These are phyloP conservation scores for Dufourea novaeangliae DNA, from an alignment of 1,140 invertebrate genomes.

Conservation along the genomic window DNA sequence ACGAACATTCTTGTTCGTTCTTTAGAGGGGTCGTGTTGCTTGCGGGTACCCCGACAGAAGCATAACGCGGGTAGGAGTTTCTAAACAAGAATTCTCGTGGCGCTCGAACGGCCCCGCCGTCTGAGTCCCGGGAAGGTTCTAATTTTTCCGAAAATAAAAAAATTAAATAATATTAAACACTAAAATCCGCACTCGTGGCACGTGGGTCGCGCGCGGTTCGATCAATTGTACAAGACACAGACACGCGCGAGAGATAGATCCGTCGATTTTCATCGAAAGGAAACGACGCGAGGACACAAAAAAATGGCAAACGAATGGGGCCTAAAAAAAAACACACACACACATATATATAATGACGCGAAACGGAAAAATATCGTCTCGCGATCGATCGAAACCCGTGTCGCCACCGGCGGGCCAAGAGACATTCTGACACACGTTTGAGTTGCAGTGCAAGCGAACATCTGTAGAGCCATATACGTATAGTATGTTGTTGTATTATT, in stretches of 20 bases:
- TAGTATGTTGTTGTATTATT: conserved; percentile 82
- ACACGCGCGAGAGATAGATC: not conserved
- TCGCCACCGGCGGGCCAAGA: conserved; percentile 49
- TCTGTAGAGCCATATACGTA: conserved; percentile 83
- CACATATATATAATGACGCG: not conserved
- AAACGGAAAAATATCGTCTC: conserved; percentile 17
- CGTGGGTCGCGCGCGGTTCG: conserved; percentile 52
- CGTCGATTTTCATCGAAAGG: too few species aligned
- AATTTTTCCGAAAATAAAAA: conserved; percentile 72
- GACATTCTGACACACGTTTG: conserved; percentile 79
- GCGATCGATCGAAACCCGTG: conserved; percentile 44
- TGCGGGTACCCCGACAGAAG: conserved; percentile 80
- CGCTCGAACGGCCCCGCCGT: conserved; percentile 59
- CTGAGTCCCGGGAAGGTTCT: conserved; percentile 71
- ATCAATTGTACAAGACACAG: conserved; percentile 33
- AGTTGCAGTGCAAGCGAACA: conserved; percentile 83
- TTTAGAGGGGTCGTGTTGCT: conserved; percentile 70
- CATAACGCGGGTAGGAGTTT: conserved; percentile 82
- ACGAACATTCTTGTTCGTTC: conserved; percentile 47
- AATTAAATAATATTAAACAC: conserved; percentile 66
- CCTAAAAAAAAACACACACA: conserved; percentile 29
- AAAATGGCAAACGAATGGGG: conserved; percentile 48
- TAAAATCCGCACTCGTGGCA: conserved; percentile 60
- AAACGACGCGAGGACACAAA: not conserved
- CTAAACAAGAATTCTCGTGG: conserved; percentile 73